A percentile compares a stretch with the other conserved stretches of the same genome.
Conservation (phyloP, 2,888 invertebrate species). For the Melanargia galathea region DNA sequence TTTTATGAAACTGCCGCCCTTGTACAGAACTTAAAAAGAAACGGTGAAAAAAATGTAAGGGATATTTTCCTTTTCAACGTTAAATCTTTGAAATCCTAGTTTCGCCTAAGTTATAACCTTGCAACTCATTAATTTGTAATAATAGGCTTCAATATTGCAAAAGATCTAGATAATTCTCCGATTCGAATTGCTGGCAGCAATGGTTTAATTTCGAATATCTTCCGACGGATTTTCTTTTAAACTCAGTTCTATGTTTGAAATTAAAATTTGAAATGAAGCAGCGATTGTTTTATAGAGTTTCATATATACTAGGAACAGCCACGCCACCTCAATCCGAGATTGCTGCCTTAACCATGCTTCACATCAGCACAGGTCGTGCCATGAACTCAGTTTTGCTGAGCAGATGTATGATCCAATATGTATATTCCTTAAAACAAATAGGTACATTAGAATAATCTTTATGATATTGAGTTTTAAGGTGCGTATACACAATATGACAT, state of each 20-base stretch:
- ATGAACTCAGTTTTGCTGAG: no score
- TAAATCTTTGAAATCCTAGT: conserved; percentile 3
- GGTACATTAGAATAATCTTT: no score
- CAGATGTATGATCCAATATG: no score
- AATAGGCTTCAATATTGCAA: neutral
- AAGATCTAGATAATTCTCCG: neutral
- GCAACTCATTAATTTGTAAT: neutral
- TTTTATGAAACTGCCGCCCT: conserved; percentile 44
- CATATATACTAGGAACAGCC: no score
- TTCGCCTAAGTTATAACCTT: neutral
- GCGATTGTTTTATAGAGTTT: neutral
- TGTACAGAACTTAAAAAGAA: conserved; percentile 31
- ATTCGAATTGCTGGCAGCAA: neutral
- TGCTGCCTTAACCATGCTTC: no score
- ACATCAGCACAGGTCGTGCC: no score
- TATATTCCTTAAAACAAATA: no score
- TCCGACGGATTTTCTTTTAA: conserved; percentile 4
- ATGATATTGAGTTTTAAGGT: no score
- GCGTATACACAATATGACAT: no score
- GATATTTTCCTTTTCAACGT: conserved; percentile 1
- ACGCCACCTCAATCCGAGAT: no score
- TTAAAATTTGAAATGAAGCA: neutral
- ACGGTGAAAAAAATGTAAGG: conserved; percentile 10
- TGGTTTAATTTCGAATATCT: neutral
- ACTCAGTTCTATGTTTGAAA: neutral